Evolutionary conservation across 2,113 vertebrate species (phyloP).

Genomic region (Reinhardtius hippoglossoides): DNA sequence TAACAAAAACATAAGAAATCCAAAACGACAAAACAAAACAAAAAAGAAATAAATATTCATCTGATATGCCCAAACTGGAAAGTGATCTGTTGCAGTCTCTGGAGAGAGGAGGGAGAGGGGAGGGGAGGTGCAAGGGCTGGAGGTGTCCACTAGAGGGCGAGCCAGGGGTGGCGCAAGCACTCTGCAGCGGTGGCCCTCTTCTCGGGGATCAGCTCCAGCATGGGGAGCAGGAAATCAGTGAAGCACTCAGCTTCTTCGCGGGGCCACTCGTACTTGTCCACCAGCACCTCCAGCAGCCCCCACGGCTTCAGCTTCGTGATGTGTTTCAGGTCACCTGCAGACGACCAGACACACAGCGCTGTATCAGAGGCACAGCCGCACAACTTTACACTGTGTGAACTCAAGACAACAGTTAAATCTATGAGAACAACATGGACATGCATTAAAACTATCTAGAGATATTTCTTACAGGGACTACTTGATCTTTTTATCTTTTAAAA

Average conservation of each 20-base stretch:
- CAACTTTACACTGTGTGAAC: not conserved
- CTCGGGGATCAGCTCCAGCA: constrained; percentile 96
- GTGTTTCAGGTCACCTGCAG: constrained; percentile 94
- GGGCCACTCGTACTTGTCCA: constrained; percentile 97
- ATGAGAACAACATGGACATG: not conserved
- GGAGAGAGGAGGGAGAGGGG: constrained; percentile 40
- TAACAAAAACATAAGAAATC: constrained; percentile 62
- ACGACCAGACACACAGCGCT: not conserved
- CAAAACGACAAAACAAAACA: constrained; percentile 53
- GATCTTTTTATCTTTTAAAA: too few relatives aligned
- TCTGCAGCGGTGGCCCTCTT: constrained; percentile 94
- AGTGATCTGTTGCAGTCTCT: constrained; percentile 86
- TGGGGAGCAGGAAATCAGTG: constrained; percentile 95
- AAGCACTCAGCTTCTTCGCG: constrained; percentile 92
- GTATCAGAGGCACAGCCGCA: not conserved
- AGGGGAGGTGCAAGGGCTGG: constrained; percentile 44
- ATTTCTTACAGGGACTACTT: not conserved
- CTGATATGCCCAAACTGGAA: constrained; percentile 81
- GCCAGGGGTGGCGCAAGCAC: constrained; percentile 94
- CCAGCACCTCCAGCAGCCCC: constrained; percentile 94
- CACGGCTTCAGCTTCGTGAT: constrained; percentile 99
- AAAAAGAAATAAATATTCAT: constrained; percentile 81
- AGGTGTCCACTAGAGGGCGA: constrained; percentile 85
- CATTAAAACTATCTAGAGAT: not conserved
- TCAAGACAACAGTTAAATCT: not conserved